These are phyloP conservation scores for Myrmecobius fasciatus DNA, from an alignment of 2,113 vertebrate genomes.

Conservation along the genomic window DNA sequence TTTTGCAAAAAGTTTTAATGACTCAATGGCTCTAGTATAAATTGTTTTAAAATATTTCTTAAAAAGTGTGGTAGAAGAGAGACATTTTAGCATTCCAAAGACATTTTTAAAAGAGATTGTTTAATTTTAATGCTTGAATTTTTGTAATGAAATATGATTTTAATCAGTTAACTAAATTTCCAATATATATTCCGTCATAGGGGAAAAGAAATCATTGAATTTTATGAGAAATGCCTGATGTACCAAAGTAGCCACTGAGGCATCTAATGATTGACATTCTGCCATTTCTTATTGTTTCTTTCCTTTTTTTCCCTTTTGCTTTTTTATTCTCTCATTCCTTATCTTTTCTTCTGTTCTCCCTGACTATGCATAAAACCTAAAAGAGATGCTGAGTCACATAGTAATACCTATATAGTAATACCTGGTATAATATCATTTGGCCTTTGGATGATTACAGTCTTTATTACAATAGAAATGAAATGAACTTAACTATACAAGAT, in stretches of 20 bases:
- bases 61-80: not conserved
- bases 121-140: constrained; percentile 36
- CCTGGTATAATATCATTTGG: not conserved
- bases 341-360: not conserved
- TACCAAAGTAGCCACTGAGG: not conserved
- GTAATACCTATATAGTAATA: not conserved
- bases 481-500: not conserved
- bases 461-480: not conserved
- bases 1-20: constrained; percentile 10
- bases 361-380: not conserved
- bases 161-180: constrained; percentile 41
- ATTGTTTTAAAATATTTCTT: constrained; percentile 20
- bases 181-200: not conserved
- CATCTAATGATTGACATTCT: not conserved
- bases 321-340: not conserved
- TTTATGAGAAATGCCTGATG: not conserved
- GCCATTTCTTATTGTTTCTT: not conserved
- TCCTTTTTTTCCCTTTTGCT: not conserved
- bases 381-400: not conserved
- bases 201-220: not conserved
- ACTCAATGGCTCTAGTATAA: not conserved
- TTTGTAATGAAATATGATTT: constrained; percentile 32
- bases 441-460: not conserved
- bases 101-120: constrained; percentile 1
- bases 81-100: not conserved